Evolutionary conservation across 2,888 invertebrate genomes (phyloP).

Genomic region (Drymonia ruficornis): DNA sequence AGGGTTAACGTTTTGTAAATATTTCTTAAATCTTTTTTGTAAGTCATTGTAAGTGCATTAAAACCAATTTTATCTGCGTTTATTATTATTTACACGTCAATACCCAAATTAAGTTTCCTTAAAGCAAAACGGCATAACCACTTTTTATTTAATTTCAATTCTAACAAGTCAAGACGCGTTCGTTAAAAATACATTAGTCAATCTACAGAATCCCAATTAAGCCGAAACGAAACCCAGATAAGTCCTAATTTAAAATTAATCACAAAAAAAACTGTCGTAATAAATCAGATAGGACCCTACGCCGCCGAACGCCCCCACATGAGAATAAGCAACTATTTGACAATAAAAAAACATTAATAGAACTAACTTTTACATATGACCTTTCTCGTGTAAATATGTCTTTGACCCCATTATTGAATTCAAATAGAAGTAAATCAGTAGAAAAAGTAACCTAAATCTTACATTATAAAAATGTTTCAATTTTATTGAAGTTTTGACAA

Average conservation of each 20-base stretch:
- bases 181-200: constrained; percentile 71
- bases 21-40: constrained; percentile 2
- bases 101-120: not conserved
- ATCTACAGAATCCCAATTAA: constrained; percentile 55
- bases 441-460: no score
- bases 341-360: constrained; percentile 37
- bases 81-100: not conserved
- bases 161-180: constrained; percentile 38
- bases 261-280: constrained; percentile 60
- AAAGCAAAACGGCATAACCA: not conserved
- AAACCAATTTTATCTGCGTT: not conserved
- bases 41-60: not conserved
- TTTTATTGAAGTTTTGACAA: no score
- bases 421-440: no score
- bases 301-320: constrained; percentile 49
- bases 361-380: not conserved
- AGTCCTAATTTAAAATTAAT: constrained; percentile 72
- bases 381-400: not conserved
- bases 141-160: not conserved
- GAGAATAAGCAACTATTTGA: constrained; percentile 29
- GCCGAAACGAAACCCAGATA: constrained; percentile 53
- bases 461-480: no score
- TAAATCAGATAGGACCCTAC: constrained; percentile 65
- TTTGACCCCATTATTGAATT: no score
- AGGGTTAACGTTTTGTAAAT: not conserved